Evolutionary conservation across 2,113 vertebrate species (phyloP), one percentile per base, ranked within the genome.

Genomic region (Corythoichthys haematopterus): DNA sequence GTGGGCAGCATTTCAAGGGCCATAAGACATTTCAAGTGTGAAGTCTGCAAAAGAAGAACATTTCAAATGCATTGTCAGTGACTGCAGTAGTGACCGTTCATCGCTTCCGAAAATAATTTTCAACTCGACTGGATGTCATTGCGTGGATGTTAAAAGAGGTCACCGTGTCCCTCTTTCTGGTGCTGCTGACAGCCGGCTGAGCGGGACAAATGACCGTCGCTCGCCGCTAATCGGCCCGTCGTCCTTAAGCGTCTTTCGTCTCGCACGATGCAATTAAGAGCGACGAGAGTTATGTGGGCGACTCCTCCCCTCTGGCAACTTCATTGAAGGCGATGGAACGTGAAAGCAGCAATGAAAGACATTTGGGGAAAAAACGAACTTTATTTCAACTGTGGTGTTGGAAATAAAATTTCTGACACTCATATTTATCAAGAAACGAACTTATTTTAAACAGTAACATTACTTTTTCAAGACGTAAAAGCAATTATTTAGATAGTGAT

Each of bases 231-330:
- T 57, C 33, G 55, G 11, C 55, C 55, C 33, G 55, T 6, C 33
- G 55, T 57, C 55, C 55, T 57, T 36, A 57, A 57, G 55, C 33
- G 33, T 57, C 33, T 57, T 57, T 36, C 12, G 62, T 68, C 51
- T 75, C 10, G 63, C 20, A 52, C 10, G 16, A 56, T 71, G n/a
- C 37, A 63, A 64, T 58, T 37, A 55, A 51, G 65, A 37, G 38
- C 38, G 65, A 51, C 46, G 53, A 71, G 68, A 71, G 61, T 35
- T 43, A 14, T 64, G 20, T 8, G 0, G 15, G 45, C 10, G n/a
- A 10, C 28, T 51, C 43, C 20, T 37, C 16, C 16, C n/a, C 20
- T 5, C 5, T 51, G 50, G 48, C 20, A 28, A 40, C 45, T 64
- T 61, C 33, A 47, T 56, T 64, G 72, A 55, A 52, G 20, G 36